Evolutionary conservation across 2,113 vertebrate species (phyloP), one percentile per base, ranked within the genome.

Genomic region (Mionectes macconnelli): DNA sequence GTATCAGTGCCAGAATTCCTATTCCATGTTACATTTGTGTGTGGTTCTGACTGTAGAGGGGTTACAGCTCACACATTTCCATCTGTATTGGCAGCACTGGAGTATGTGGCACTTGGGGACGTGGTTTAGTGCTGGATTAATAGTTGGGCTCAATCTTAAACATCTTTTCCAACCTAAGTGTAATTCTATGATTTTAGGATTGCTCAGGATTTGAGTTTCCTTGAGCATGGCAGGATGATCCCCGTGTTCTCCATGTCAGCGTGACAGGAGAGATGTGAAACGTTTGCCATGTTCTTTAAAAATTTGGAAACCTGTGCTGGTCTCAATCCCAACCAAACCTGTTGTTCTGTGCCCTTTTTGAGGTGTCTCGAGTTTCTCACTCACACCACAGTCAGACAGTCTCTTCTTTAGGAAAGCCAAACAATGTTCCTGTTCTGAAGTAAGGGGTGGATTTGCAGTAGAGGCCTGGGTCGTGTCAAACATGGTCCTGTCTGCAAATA

Each of bases 1-100:
- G 0, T 33, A 30, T 42, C 0, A 30, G 0, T 5, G 23, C 10
- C 35, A 78, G 55, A 81, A 77, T 33, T 67, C 5, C 4, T 50
- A 31, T 39, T 25, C 55, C 4, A 2, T 33, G 25, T 52, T 52
- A 33, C 25, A 25, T 44, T 59, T 74, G 24, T 40, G 22, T 69
- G 39, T 18, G 24, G 18, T 1, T 70, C 15, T 63, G 68, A 25
- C 63, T 87, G n/a, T 30, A 39, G 52, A 75, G 37, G 27, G 15
- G 27, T 66, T 39, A 42, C 2, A 8, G 30, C n/a, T 9, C 20
- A 5, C 0, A 0, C 27, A 31, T 76, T 80, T 23, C 50, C 31
- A 15, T 35, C 62, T 81, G 27, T 49, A 10, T 40, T 44, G 62
- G 50, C 30, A 73, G 10, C 45, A 17, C n/a, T 53, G 37, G 13